These are phyloP conservation scores for Tethea ocularis DNA, from an alignment of 2,888 invertebrate species.

Conservation along the genomic window DNA sequence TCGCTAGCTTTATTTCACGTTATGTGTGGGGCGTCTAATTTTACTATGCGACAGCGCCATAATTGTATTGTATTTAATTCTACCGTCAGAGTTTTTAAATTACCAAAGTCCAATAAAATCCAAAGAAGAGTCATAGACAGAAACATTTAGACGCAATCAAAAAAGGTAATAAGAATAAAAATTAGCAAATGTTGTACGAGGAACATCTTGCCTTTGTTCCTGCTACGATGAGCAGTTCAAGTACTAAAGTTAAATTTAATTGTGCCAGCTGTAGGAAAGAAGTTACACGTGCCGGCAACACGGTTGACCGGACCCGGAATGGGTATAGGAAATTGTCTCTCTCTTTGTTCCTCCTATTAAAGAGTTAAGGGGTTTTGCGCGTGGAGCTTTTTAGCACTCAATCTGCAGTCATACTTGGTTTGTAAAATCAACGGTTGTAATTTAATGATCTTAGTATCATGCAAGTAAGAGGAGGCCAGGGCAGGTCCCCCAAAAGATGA, in stretches of 20 bases:
- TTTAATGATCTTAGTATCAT: too few relatives aligned
- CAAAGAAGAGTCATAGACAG: not conserved
- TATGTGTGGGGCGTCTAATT: too few relatives aligned
- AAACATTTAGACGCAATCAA: not conserved
- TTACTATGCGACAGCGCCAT: too few relatives aligned
- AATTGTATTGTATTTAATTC: too few relatives aligned
- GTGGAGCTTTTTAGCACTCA: not conserved
- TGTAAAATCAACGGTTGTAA: too few relatives aligned
- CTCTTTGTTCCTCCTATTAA: conserved; percentile 18
- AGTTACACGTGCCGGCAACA: conserved; percentile 26
- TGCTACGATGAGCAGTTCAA: not conserved
- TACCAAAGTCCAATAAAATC: too few relatives aligned
- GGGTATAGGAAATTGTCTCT: conserved; percentile 33
- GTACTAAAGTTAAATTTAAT: conserved; percentile 41
- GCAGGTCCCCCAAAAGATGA: too few relatives aligned
- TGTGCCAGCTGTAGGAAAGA: conserved; percentile 37
- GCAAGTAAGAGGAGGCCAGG: too few relatives aligned
- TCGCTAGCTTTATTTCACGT: too few relatives aligned
- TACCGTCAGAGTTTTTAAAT: too few relatives aligned
- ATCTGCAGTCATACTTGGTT: too few relatives aligned
- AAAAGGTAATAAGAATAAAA: conserved; percentile 26
- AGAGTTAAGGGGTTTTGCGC: not conserved
- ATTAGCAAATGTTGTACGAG: conserved; percentile 38
- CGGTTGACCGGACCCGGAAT: conserved; percentile 17
- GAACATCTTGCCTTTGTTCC: not conserved